Percentiles rank a stretch among this genome's conserved stretches.
phyloP scores from a whole-genome alignment of 2,113 vertebrate genomes.

The cattle (Bos taurus) region DNA sequence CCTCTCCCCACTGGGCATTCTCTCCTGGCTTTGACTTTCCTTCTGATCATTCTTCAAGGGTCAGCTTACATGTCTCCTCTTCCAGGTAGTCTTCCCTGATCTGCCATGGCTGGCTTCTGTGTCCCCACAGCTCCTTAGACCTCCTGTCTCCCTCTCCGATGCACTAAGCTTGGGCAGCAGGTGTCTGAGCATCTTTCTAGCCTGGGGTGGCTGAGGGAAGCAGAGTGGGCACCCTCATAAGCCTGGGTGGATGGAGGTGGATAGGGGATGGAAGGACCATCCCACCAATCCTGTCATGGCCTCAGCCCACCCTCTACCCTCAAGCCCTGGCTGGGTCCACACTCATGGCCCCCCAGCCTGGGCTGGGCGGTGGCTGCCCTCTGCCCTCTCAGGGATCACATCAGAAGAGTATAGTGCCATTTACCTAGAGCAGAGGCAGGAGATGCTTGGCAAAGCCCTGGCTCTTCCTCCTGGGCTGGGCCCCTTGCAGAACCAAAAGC shows the following conservation, averaged over 20 bases:
- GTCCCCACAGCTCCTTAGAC: not conserved
- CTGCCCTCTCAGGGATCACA: not conserved
- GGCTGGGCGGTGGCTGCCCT: not conserved
- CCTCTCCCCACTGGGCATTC: no score
- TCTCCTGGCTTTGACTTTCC: not conserved
- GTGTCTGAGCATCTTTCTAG: not conserved
- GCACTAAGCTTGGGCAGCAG: not conserved
- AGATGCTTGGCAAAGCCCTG: not conserved
- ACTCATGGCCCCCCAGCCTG: not conserved
- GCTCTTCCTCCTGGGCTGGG: not conserved
- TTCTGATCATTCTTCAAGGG: not conserved
- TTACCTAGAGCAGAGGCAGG: not conserved
- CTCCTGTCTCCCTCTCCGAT: not conserved
- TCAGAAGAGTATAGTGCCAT: accelerated
- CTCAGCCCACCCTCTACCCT: not conserved
- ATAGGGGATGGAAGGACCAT: accelerated
- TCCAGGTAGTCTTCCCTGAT: not conserved
- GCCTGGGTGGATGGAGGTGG: not conserved
- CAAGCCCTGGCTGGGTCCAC: not conserved
- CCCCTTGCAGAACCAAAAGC: not conserved
- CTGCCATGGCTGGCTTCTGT: not conserved
- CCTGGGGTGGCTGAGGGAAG: not conserved
- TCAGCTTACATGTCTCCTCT: not conserved
- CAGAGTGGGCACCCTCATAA: not conserved
- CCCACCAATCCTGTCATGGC: not conserved